Base-by-base conservation (phyloP, 2,888 invertebrate genomes). In the Neria commutata region DNA sequence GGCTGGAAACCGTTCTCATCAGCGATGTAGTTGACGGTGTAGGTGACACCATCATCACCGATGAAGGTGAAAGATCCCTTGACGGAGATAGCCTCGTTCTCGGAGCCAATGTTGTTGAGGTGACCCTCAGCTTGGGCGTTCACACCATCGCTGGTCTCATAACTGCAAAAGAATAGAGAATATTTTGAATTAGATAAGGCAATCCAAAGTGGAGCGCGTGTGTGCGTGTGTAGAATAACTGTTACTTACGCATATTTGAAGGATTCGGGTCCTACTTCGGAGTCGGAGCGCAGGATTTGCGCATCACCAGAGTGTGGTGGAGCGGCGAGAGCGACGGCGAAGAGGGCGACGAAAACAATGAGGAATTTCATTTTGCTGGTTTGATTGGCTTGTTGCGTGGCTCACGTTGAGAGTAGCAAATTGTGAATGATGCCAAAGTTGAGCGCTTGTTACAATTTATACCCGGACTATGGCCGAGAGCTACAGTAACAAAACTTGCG, bases 241-340 rank as follows among this genome's bases (percentile, higher is more conserved):
- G n/a, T n/a, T 33, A 83, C 86, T 85, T 81, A 88, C 88, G 78
- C 81, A 68, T 86, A 88, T 56, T 84, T 79, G 72, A 85, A 88
- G 72, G 84, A 85, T 67, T 86, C 85, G 67, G 83, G 74, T 49
- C 81, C 84, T n/a, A 85, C 84, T 58, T 84, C 83, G 53, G 84
- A 83, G 25, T 81, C 85, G 63, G 85, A 85, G 62, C 84, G 83
- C 37, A 86, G 54, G 63, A 87, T 82, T 67, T 84, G 83, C 3
- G 85, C 87, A 68, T 86, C 85, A 33, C 65, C 61, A 5, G 55
- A 49, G 51, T 70, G 66, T 45, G 64, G 59, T 51, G 73, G 69
- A 33, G 71, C 73, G 57, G 74, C 72, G 47, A 73, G 64, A 25
- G 74, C 76, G 51, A 76, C 68, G 49, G 75, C 76, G 61, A 75